Percentiles rank a stretch among this genome's conserved stretches.
phyloP scores from a whole-genome alignment of 1,140 invertebrate species.

The Drosophila kurseongensis region DNA sequence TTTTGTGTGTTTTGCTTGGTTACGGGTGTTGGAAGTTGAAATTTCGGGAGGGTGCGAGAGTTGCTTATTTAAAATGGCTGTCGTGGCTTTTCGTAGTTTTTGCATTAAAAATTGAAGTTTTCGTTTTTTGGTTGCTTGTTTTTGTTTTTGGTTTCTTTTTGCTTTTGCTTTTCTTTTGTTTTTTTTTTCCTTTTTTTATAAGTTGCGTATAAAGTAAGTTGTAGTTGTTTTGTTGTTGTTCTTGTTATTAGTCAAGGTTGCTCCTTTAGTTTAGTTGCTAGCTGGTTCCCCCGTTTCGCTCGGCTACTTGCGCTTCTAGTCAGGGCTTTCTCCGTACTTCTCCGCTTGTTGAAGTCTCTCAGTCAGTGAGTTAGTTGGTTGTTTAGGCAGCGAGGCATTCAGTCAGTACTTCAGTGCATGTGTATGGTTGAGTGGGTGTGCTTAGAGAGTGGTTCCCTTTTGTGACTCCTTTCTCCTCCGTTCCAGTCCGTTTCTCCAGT shows the following conservation, averaged over 20 bases:
- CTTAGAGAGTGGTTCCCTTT: conserved; percentile 31
- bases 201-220: conserved; percentile 75
- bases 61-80: conserved; percentile 59
- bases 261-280: conserved; percentile 42
- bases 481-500: conserved; percentile 11
- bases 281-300: conserved; percentile 17
- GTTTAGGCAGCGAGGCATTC: conserved; percentile 79
- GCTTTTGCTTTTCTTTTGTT: conserved; percentile 8
- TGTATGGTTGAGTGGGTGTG: conserved; percentile 48
- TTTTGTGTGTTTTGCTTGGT: conserved; percentile 4
- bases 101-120: conserved; percentile 65
- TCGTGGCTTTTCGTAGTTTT: conserved; percentile 53
- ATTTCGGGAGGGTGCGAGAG: conserved; percentile 55
- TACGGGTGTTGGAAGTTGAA: conserved; percentile 38
- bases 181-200: conserved; percentile 25
- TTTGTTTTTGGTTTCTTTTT: conserved; percentile 29
- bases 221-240: conserved; percentile 48
- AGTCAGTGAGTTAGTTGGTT: conserved; percentile 81
- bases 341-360: conserved; percentile 63
- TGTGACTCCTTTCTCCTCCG: conserved; percentile 11
- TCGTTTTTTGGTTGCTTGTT: conserved; percentile 32
- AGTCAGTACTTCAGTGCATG: conserved; percentile 79
- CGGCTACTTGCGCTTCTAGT: conserved; percentile 29
- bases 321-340: conserved; percentile 43
- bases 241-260: conserved; percentile 59